Evolutionary conservation across 2,888 invertebrate genomes (phyloP).

Genomic region (Synanthedon andrenaeformis): DNA sequence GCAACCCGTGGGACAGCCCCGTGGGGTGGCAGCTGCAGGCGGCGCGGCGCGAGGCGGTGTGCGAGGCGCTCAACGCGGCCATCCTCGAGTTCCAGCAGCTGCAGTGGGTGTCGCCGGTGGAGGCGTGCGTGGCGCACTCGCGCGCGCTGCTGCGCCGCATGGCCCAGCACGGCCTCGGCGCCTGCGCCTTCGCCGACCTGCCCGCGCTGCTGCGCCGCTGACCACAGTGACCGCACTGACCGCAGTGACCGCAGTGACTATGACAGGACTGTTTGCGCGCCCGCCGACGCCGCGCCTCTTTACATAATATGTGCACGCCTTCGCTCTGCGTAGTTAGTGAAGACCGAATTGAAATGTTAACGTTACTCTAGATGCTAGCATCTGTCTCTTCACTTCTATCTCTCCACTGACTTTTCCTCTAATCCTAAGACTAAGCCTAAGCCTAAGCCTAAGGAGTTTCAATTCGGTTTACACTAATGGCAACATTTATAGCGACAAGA

Average conservation of each 20-base stretch:
- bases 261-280: neutral
- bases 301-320: no score
- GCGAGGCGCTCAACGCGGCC: constrained; percentile 96
- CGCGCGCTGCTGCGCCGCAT: constrained; percentile 89
- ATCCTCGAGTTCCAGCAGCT: constrained; percentile 94
- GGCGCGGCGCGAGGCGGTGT: constrained; percentile 93
- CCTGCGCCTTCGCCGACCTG: constrained; percentile 95
- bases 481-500: no score
- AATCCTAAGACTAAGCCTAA: no score
- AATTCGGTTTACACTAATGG: no score
- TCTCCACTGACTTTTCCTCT: no score
- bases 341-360: neutral
- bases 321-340: no score
- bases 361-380: no score
- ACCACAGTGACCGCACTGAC: constrained; percentile 50
- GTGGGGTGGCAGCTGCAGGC: constrained; percentile 96
- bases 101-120: constrained; percentile 91
- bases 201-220: constrained; percentile 83
- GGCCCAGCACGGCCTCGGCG: constrained; percentile 89
- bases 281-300: constrained; percentile 4
- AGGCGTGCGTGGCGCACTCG: constrained; percentile 92
- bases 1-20: constrained; percentile 97
- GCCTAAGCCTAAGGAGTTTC: no score
- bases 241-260: no score
- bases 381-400: no score